Conservation (phyloP, 2,113 vertebrate species). For the Scopus umbretta region DNA sequence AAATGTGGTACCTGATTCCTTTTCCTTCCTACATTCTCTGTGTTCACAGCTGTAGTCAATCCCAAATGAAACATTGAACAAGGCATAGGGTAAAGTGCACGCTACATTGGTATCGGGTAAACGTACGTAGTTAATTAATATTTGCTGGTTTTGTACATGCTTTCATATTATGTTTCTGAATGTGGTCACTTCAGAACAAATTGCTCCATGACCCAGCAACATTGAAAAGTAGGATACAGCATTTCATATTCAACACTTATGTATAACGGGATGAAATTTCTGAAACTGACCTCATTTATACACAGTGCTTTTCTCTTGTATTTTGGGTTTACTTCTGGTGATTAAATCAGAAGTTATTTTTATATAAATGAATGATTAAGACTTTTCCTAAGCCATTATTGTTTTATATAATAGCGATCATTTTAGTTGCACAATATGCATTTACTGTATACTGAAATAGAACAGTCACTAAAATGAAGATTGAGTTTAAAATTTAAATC, state of each 20-base stretch:
- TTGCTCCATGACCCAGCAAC: neutral
- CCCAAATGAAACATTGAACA: neutral
- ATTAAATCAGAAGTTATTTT: neutral
- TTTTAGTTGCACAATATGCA: neutral
- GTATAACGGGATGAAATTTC: neutral
- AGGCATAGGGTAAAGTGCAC: neutral
- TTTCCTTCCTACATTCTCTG: too few relatives aligned
- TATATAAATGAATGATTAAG: neutral
- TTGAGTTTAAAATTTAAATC: neutral
- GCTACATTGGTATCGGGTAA: rapidly evolving
- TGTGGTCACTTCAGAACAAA: neutral
- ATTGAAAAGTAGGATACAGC: neutral
- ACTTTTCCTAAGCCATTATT: neutral
- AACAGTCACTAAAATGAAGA: neutral
- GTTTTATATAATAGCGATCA: neutral
- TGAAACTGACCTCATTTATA: neutral
- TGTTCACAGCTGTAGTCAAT: neutral
- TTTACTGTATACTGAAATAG: neutral
- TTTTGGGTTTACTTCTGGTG: neutral
- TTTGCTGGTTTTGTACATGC: neutral
- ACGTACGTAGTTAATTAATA: too few relatives aligned
- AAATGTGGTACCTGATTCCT: neutral
- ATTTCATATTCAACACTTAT: neutral
- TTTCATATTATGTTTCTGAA: neutral
- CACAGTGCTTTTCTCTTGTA: neutral